A percentile compares a stretch with the other conserved stretches of the same genome.
Conservation (phyloP, 30 jellyfish, hydroid and myxozoan species). For the Cassiopea andromeda region DNA sequence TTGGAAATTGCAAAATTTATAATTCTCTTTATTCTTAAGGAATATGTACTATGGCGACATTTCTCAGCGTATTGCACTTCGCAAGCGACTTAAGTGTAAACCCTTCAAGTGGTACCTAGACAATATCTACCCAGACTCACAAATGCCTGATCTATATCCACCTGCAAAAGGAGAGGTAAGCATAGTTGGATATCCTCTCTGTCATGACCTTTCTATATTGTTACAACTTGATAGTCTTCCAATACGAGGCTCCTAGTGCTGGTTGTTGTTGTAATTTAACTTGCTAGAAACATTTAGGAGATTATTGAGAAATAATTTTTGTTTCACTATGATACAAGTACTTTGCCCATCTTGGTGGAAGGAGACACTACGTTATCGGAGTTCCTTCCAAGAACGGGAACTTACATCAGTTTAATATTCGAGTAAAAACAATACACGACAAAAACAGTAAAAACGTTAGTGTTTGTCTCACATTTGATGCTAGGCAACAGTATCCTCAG, state of each 20-base stretch:
- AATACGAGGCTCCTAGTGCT: too few relatives aligned
- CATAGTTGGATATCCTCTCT: background rate
- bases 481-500: conserved; percentile 6
- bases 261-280: too few relatives aligned
- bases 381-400: conserved; percentile 1
- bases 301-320: too few relatives aligned
- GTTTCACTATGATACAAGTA: too few relatives aligned
- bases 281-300: too few relatives aligned
- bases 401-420: background rate
- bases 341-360: background rate
- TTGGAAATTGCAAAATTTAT: background rate
- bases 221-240: background rate
- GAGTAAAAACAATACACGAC: background rate
- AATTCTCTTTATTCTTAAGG: conserved; percentile 29
- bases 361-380: background rate
- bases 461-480: conserved; percentile 13
- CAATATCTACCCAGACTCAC: conserved; percentile 94
- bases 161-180: conserved; percentile 98
- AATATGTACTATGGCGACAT: conserved; percentile 90
- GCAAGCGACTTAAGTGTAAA: conserved; percentile 85
- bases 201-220: background rate
- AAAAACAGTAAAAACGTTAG: background rate
- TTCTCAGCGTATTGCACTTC: conserved; percentile 77
- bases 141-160: conserved; percentile 93
- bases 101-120: conserved; percentile 93